Evolutionary conservation across 64 coral and sea anemone genomes (phyloP), one percentile per base, ranked within the genome.

Genomic region (Stichodactyla helianthus): DNA sequence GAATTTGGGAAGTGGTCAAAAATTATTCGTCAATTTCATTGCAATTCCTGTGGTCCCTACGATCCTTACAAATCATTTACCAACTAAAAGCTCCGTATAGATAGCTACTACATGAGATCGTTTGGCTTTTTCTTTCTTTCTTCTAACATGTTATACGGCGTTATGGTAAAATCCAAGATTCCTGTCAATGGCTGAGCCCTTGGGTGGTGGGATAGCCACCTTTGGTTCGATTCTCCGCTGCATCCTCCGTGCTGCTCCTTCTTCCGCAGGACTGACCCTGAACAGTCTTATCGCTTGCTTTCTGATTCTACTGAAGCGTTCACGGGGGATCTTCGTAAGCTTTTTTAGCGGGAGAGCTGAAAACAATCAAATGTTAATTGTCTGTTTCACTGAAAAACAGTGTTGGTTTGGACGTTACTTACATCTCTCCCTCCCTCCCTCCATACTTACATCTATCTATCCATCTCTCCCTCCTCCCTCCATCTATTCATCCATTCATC

Each of bases 231-330:
- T 25, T 51, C 8, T 23, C 7, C 10, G 6, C 20, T 79, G 77
- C 50, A 88, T 18, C 54, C 19, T 52, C 54, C 20, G 61, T 7
- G 87, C 87, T 53, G 6, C 63, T 19, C 52, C 76, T 16, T 53
- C 87, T 22, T 88, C 87, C 4, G 54, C 59, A 28, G 52, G 64
- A 15, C 77, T 82, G 2, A 88, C 87, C 35, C 53, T 88, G 27
- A 88, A 88, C 35, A 88, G 78, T 23, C 4, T 82, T 0, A 64
- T 88, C 7, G 87, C 87, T 61, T 52, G 25, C 54, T 88, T 19
- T 63, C 59, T 82, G 1, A 88, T 19, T 0, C 51, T 63, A 19
- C 35, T 27, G 9, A 88, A 88, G 27, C 50, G 17, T 17, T 79
- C 31, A 7, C 44, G 59, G n/a, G 77, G 79, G 65, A 52, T 52